A percentile compares a stretch with the other conserved stretches of the same genome.
Evolutionary conservation across 1,140 invertebrate species (phyloP).

Genomic region (Drosophila nannoptera): DNA sequence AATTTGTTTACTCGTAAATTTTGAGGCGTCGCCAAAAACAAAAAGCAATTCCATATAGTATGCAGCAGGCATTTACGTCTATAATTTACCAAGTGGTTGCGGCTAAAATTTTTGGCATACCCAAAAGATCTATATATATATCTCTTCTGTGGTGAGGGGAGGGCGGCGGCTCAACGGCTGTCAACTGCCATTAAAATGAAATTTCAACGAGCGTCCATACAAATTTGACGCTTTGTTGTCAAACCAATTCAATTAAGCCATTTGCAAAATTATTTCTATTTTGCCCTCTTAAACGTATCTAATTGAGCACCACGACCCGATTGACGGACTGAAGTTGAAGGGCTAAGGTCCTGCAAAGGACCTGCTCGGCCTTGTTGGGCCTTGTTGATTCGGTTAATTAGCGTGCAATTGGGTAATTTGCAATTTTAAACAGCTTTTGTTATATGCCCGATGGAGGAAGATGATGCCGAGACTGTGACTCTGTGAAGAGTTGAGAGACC

Average conservation of each 20-base stretch:
- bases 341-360: slow-evolving; percentile 1
- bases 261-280: slow-evolving; percentile 33
- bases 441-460: neutral
- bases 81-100: slow-evolving; percentile 19
- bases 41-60: slow-evolving; percentile 17
- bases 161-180: slow-evolving; percentile 27
- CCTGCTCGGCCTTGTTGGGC: slow-evolving; percentile 12
- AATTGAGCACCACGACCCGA: slow-evolving; percentile 26
- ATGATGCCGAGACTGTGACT: neutral
- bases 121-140: neutral
- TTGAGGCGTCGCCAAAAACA: slow-evolving; percentile 47
- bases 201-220: slow-evolving; percentile 51
- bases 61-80: slow-evolving; percentile 4
- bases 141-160: too few species aligned
- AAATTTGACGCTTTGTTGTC: slow-evolving; percentile 45
- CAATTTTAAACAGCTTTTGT: slow-evolving; percentile 24
- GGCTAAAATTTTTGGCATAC: slow-evolving; percentile 23
- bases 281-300: slow-evolving; percentile 12
- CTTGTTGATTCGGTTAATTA: slow-evolving; percentile 33
- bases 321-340: neutral
- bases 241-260: slow-evolving; percentile 52
- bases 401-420: slow-evolving; percentile 33
- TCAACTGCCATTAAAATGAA: slow-evolving; percentile 67
- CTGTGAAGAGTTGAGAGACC: neutral
- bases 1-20: slow-evolving; percentile 57